Evolutionary conservation across 1,140 invertebrate genomes (phyloP).

Genomic region (Bactericera cockerelli): DNA sequence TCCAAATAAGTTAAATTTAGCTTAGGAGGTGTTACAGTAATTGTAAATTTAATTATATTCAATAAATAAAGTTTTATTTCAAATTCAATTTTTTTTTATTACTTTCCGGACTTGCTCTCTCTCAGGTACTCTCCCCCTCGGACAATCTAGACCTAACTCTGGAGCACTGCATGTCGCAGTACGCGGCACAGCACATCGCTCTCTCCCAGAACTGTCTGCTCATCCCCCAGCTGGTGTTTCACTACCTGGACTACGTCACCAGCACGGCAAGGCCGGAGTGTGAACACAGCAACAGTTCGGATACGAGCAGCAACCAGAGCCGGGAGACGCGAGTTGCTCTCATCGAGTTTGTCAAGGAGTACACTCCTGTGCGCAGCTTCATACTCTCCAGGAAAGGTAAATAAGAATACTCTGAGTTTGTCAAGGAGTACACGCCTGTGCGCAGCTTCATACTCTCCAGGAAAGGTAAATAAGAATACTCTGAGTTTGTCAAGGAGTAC

Average conservation of each 20-base stretch:
- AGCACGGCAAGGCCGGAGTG: neutral
- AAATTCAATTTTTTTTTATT: too few relatives aligned
- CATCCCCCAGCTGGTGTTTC: neutral
- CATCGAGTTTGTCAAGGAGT: slow-evolving; percentile 3
- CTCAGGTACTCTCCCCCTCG: neutral
- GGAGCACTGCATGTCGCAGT: neutral
- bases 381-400: neutral
- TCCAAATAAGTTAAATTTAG: too few relatives aligned
- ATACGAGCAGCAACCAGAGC: neutral
- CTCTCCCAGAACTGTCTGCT: neutral
- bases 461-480: slow-evolving; percentile 5
- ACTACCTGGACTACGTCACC: neutral
- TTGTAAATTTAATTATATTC: too few relatives aligned
- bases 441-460: neutral
- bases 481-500: slow-evolving; percentile 3
- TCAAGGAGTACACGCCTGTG: neutral
- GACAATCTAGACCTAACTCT: neutral
- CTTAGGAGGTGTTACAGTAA: too few relatives aligned
- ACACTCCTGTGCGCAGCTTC: neutral
- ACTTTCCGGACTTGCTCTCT: too few relatives aligned
- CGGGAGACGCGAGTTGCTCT: neutral
- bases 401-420: slow-evolving; percentile 4
- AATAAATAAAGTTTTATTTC: too few relatives aligned
- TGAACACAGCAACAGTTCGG: neutral
- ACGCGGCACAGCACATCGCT: neutral